A percentile compares a stretch with the other conserved stretches of the same genome.
These are phyloP conservation scores for Athripsodes cinereus DNA, from an alignment of 2,888 invertebrate species.

Conservation along the genomic window DNA sequence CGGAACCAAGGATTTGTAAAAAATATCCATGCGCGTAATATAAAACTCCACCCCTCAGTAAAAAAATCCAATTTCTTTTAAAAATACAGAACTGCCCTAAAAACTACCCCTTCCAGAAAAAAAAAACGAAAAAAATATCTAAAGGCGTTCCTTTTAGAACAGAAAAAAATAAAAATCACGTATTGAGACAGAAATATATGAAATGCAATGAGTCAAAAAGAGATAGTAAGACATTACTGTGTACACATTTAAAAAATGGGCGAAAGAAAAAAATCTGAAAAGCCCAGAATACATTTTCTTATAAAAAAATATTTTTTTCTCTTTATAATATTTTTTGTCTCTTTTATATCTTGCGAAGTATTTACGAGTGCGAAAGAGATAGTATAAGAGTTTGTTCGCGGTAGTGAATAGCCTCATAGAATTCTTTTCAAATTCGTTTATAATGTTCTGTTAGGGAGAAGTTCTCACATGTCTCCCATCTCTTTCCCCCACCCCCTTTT, in stretches of 20 bases:
- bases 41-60: neutral
- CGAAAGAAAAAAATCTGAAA: neutral
- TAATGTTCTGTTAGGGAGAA: slow-evolving; percentile 11
- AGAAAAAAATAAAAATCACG: neutral
- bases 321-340: neutral
- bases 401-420: neutral
- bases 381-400: slow-evolving; percentile 2
- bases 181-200: neutral
- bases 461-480: slow-evolving; percentile 6
- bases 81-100: neutral
- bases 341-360: neutral
- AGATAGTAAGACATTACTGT: neutral
- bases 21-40: neutral
- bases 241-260: neutral
- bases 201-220: neutral
- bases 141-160: neutral
- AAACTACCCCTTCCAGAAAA: neutral
- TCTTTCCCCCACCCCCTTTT: slow-evolving; percentile 13
- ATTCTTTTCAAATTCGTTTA: slow-evolving; percentile 2
- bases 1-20: too few species aligned
- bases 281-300: neutral
- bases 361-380: slow-evolving; percentile 6
- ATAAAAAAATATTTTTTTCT: neutral
- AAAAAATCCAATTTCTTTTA: neutral
- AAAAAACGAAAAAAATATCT: neutral